Base-by-base conservation (phyloP, 1,140 invertebrate genomes). In the Trichoplusia ni region DNA sequence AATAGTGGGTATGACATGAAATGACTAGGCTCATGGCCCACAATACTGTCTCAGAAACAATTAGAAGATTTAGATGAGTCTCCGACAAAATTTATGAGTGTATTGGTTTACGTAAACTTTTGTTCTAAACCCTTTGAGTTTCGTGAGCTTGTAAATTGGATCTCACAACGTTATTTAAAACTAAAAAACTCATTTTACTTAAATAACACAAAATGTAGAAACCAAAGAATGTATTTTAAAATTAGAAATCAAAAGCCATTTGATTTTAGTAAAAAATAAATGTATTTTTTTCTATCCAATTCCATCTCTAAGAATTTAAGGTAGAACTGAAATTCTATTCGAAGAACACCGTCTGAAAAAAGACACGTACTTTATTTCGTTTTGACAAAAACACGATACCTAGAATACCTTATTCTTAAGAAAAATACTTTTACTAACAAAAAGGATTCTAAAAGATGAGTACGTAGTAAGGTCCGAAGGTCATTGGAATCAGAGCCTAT, bases 1-100 rank as follows among this genome's bases (percentile, higher is more conserved):
- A 65, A 65, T 65, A 59, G 63, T 31, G 23, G 35, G 33, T 4
- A 21, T 47, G 56, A 60, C 56, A 27, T 13, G 7, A 16, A 53
- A 60, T 35, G 40, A 49, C 53, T 44, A 6, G 19, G 0, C 2
- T 21, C 42, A 13, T 5, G 18, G 13, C 35, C 35, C n/a, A 56
- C 51, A 64, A 65, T 59, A 56, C 31, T 35, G 53, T 40, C 63
- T 65, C 19, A 58, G 54, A 60, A 60, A 65, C 63, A 65, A 65
- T 65, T 21, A 37, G 33, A 59, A 47, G 53, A 65, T 65, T 65
- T 65, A 65, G 53, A 58, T 40, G 53, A 60, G 18, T 60, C 47
- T 27, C 11, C 14, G 37, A 47, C 6, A 19, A 11, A 37, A 60
- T 47, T 60, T 60, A 46, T 47, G 56, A 37, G 9, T 44, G 16